These are phyloP conservation scores for Megalurothrips usitatus DNA, from an alignment of 2,888 invertebrate species.

Conservation along the genomic window DNA sequence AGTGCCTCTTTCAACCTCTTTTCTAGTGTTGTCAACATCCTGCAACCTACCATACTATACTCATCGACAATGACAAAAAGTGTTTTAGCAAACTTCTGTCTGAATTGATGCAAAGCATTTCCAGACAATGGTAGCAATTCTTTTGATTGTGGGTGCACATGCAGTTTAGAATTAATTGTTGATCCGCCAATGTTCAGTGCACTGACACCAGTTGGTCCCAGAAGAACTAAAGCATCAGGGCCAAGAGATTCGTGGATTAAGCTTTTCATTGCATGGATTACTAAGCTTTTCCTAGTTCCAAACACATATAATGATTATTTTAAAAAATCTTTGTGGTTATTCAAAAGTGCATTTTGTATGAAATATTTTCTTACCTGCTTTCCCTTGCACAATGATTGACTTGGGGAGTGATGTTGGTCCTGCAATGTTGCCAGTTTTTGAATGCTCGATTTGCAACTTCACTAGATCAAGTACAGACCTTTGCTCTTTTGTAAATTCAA, in stretches of 20 bases:
- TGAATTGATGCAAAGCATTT: neutral
- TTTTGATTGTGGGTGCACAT: neutral
- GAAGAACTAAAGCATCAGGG: neutral
- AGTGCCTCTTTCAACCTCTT: neutral
- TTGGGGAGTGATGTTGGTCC: neutral
- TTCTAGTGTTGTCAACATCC: neutral
- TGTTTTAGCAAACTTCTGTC: neutral
- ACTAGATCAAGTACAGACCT: too few species aligned
- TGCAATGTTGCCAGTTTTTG: neutral
- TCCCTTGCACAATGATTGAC: neutral
- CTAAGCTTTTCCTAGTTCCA: neutral
- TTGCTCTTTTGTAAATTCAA: too few species aligned
- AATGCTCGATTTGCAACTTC: too few species aligned
- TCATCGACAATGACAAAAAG: neutral
- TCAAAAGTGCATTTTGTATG: neutral
- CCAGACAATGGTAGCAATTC: neutral
- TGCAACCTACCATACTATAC: neutral
- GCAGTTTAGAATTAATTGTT: neutral
- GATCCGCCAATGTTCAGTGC: neutral
- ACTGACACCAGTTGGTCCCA: neutral
- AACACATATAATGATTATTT: neutral
- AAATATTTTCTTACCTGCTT: neutral
- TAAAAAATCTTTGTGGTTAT: neutral
- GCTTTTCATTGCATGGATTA: neutral
- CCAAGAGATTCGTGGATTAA: neutral